A percentile compares a stretch with the other conserved stretches of the same genome.
Conservation (phyloP, 1,140 invertebrate species). For the Harlomillsia oculata region DNA sequence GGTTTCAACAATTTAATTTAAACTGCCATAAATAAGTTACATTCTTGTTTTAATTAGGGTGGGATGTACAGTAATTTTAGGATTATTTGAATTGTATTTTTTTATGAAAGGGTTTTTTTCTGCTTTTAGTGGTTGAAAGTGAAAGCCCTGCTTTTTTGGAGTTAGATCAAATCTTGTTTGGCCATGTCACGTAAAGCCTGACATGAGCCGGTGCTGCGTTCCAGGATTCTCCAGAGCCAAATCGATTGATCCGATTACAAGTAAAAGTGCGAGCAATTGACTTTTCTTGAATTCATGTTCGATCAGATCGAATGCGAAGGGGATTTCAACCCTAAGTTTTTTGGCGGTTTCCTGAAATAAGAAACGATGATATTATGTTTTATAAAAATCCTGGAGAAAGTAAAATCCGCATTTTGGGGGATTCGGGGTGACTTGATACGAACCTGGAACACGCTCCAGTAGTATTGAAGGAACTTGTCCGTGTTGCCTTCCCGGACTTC, state of each 20-base stretch:
- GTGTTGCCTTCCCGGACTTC: conserved; percentile 54
- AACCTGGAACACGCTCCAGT: conserved; percentile 51
- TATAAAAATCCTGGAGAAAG: not conserved
- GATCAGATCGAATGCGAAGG: conserved; percentile 26
- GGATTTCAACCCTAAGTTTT: conserved; percentile 44
- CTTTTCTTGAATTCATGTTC: conserved; percentile 55
- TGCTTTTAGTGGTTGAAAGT: too few species aligned
- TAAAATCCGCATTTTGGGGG: not conserved
- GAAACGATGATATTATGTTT: not conserved
- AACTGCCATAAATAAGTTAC: too few species aligned
- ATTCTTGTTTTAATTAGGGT: too few species aligned
- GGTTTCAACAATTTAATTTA: too few species aligned
- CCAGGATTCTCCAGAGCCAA: conserved; percentile 20
- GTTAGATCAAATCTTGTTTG: conserved; percentile 28
- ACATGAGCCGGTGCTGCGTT: conserved; percentile 28
- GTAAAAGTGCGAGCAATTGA: conserved; percentile 58
- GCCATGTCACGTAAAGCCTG: conserved; percentile 30
- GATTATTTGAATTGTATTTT: too few species aligned
- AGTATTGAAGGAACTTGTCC: conserved; percentile 53
- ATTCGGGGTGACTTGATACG: not conserved
- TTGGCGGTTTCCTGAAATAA: conserved; percentile 21
- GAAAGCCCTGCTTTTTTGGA: too few species aligned
- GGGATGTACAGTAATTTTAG: too few species aligned
- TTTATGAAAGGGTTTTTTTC: too few species aligned
- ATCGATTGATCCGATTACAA: conserved; percentile 69